phyloP scores from a whole-genome alignment of 2,113 vertebrate species.

The Calonectris borealis region DNA sequence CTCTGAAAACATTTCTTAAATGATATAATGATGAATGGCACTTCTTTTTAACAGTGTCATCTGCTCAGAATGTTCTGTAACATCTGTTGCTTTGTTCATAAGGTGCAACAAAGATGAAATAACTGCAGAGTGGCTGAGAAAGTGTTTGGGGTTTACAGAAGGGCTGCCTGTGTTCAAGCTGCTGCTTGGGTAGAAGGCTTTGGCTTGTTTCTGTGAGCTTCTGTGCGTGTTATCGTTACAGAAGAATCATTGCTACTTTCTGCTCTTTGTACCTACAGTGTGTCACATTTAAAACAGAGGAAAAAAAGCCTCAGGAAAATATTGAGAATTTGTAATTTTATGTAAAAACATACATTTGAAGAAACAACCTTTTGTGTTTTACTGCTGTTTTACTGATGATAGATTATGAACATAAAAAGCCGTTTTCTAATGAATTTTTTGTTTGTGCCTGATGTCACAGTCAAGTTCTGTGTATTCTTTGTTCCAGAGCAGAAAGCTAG shows the following conservation, averaged over 20 bases:
- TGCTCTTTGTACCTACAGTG: background rate
- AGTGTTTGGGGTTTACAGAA: background rate
- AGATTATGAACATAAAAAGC: background rate
- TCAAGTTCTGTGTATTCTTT: background rate
- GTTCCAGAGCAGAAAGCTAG: background rate
- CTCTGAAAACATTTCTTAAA: slow-evolving; percentile 5
- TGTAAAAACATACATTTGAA: background rate
- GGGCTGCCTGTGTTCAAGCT: background rate
- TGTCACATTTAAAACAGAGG: accelerated
- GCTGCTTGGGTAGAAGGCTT: background rate
- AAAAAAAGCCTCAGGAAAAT: background rate
- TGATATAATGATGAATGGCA: background rate
- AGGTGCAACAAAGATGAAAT: background rate
- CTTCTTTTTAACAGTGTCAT: slow-evolving; percentile 1
- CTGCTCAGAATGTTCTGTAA: background rate
- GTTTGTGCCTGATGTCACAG: background rate
- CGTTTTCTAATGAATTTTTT: background rate
- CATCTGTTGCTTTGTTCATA: background rate
- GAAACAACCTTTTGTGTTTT: background rate
- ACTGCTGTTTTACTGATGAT: background rate
- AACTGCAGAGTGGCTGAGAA: background rate
- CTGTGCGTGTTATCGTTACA: background rate
- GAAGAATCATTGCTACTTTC: background rate
- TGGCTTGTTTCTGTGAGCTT: background rate
- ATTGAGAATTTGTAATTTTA: background rate